Evolutionary conservation across 1,140 invertebrate species (phyloP).

Genomic region (Hormaphis cornu): DNA sequence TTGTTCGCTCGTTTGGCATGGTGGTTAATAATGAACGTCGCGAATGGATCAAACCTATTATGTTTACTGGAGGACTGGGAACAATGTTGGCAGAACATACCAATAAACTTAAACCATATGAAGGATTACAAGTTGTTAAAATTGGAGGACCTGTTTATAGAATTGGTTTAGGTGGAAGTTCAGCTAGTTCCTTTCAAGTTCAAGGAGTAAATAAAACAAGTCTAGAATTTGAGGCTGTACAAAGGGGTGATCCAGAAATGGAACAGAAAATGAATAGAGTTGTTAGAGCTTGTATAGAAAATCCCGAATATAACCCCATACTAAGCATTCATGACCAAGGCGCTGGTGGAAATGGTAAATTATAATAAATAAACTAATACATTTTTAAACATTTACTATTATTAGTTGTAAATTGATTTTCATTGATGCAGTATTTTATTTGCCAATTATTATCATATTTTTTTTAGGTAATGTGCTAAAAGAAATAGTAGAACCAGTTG

Average conservation of each 20-base stretch:
- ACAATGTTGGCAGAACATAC: conserved; percentile 73
- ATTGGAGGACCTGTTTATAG: conserved; percentile 92
- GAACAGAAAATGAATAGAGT: conserved; percentile 93
- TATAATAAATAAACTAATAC: background rate
- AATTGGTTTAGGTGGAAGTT: conserved; percentile 93
- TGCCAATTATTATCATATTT: background rate
- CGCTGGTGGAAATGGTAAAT: conserved; percentile 85
- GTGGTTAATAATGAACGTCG: conserved; percentile 50
- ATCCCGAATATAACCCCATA: conserved; percentile 75
- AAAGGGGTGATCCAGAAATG: conserved; percentile 97
- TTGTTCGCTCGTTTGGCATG: conserved; percentile 82
- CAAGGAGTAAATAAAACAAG: conserved; percentile 76
- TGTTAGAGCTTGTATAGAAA: conserved; percentile 82
- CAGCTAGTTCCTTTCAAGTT: conserved; percentile 83
- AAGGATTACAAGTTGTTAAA: conserved; percentile 81
- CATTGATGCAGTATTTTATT: background rate
- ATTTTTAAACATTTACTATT: background rate
- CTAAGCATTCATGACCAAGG: conserved; percentile 92
- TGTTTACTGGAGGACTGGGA: conserved; percentile 95
- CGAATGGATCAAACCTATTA: conserved; percentile 96
- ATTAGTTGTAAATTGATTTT: background rate
- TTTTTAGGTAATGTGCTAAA: conserved; percentile 84
- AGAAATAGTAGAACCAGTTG: conserved; percentile 87
- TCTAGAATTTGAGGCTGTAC: conserved; percentile 91
- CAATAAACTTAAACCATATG: conserved; percentile 58